Base-by-base conservation (phyloP, 2,113 vertebrate genomes). In the Centropristis striata region DNA sequence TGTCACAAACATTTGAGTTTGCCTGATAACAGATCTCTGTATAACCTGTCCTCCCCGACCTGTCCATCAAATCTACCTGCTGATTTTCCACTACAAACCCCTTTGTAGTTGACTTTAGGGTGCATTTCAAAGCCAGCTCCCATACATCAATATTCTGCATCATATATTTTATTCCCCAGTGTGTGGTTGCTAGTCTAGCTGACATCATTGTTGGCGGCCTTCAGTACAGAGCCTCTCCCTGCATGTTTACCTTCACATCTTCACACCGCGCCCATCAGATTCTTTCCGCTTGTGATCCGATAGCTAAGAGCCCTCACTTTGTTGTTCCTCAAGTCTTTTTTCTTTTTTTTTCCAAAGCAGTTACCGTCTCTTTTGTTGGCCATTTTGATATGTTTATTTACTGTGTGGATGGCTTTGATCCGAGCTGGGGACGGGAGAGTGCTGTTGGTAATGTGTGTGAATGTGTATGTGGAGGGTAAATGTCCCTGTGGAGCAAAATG, bases 341-440 rank as follows among this genome's bases (percentile, higher is more conserved):
- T 50, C 18, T 21, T 58, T 9, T 49, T 25, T 57, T 51, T 71
- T 42, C 21, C 53, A 47, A 27, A 81, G 75, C 85, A 74, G 81
- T 93, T 81, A 90, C 79, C 16, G 32, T 25, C 73, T 88, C 71
- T 88, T 89, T 89, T 90, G 84, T 90, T 78, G 83, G 81, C 65
- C 75, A 90, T 87, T 93, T 91, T 92, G 86, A 93, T 92, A 86
- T 92, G 89, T 94, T 91, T 93, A 92, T 94, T 93, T 91, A 86
- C 76, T 54, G 47, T 27, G 72, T 57, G 74, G 71, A 79, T 68
- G 67, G 63, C 90, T 92, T 92, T 94, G 92, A 94, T 92, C 89
- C 9, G 20, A 57, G 63, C 47, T 0, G 14, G 55, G 67, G 53
- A 54, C 55, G 21, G 20, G 54, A 77, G 51, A 74, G 49, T 47